A percentile compares a stretch with the other conserved stretches of the same genome.
phyloP scores from a whole-genome alignment of 2,888 invertebrate species.

The Catocala sponsa region DNA sequence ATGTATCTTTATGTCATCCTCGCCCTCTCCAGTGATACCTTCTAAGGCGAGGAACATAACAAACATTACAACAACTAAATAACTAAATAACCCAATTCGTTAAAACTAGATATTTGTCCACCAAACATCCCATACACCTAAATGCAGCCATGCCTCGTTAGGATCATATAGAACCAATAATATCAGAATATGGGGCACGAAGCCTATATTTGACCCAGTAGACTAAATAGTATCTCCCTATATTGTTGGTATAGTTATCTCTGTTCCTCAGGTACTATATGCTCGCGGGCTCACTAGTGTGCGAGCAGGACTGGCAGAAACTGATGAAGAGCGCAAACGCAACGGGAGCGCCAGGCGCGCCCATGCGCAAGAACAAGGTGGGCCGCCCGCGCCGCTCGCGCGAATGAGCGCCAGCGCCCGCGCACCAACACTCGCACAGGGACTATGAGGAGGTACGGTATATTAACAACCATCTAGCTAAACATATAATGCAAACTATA shows the following conservation, averaged over 20 bases:
- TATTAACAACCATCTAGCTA: not conserved
- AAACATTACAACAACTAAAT: too few species aligned
- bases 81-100: too few species aligned
- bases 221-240: too few species aligned
- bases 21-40: too few species aligned
- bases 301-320: conserved; percentile 98
- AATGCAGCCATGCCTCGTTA: too few species aligned
- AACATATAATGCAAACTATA: not conserved
- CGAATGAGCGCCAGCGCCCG: conserved; percentile 90
- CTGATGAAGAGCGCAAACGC: conserved; percentile 93
- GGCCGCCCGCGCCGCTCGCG: conserved; percentile 96
- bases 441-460: conserved; percentile 82
- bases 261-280: conserved; percentile 92
- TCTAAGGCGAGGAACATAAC: too few species aligned
- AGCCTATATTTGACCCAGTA: too few species aligned
- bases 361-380: conserved; percentile 96
- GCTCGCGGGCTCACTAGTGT: conserved; percentile 96
- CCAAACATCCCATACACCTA: too few species aligned
- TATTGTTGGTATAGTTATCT: not conserved
- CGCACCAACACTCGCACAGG: conserved; percentile 76
- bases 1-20: too few species aligned
- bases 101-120: too few species aligned
- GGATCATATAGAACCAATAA: too few species aligned
- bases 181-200: too few species aligned
- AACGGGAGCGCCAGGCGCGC: conserved; percentile 88